Base-by-base conservation (phyloP, 2,888 invertebrate genomes). In the Carpatolechia fugitivella region DNA sequence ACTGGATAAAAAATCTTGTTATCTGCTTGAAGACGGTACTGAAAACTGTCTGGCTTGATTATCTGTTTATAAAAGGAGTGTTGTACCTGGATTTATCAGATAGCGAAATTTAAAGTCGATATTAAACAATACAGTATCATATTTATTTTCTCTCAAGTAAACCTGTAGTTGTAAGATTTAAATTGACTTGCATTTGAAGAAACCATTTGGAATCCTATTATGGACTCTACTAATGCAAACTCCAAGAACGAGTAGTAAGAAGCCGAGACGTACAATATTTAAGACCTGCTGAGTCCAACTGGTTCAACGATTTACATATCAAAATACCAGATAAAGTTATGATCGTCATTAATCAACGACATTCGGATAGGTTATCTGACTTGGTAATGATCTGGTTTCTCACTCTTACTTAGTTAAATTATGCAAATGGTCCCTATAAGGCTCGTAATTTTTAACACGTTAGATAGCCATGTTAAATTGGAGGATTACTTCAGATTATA, bases 281-380 rank as follows among this genome's bases (percentile, higher is more conserved):
- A 61, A 61, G 56, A 62, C 59, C 58, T 55, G 62, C 54, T 60
- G 55, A 60, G 58, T 60, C 54, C 40, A 63, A 65, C 64, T 60
- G 55, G 64, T 63, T 46, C 38, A 53, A 14, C 54, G 62, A 67
- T 70, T 66, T 63, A 65, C 66, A 69, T 68, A 66, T 65, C 60
- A 59, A 61, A 67, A 65, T 61, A 61, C 58, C 56, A 57, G 63
- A 68, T 67, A 64, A 64, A 67, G 60, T 68, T 68, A 68, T 70
- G 62, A 65, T 65, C 54, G 60, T 58, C 59, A 70, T 70, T 66
- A 64, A 73, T 71, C 69, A 68, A 59, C 46, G 36, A 54, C 59
- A 49, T 52, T 60, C 48, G 56, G 52, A 60, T 58, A 56, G 61
- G 51, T 47, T 50, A 58, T 56, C 53, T 53, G 50, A 49, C 57